Percentiles rank a stretch among this genome's conserved stretches.
Evolutionary conservation across 2,888 invertebrate species (phyloP).

Genomic region (Dicyrtomina minuta): DNA sequence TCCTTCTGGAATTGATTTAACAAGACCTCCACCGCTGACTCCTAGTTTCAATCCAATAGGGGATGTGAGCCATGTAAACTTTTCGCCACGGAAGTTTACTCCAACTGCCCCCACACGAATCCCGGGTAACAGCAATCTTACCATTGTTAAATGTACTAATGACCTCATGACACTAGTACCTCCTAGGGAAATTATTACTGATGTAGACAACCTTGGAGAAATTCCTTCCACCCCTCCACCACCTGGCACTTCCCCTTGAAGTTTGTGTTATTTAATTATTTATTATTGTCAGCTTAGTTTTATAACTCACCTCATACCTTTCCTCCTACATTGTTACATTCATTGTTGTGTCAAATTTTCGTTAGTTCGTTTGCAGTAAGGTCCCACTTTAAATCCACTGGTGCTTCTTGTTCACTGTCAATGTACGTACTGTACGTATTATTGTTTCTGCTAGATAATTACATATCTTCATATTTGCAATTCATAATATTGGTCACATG

Average conservation of each 20-base stretch:
- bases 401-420: background rate
- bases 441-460: background rate
- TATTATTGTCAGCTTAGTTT: background rate
- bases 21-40: conserved; percentile 62
- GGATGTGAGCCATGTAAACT: background rate
- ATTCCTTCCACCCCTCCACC: conserved; percentile 19
- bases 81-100: background rate
- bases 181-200: background rate
- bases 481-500: too few relatives aligned
- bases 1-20: conserved; percentile 57
- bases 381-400: too few relatives aligned
- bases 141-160: conserved; percentile 14
- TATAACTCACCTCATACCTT: background rate
- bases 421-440: background rate
- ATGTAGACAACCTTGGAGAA: background rate
- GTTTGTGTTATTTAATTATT: background rate
- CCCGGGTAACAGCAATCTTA: conserved; percentile 13
- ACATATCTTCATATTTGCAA: too few relatives aligned
- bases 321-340: too few relatives aligned
- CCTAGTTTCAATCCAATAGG: conserved; percentile 58
- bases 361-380: too few relatives aligned
- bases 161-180: background rate
- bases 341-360: too few relatives aligned
- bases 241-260: conserved; percentile 33
- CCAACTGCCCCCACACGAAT: background rate